Evolutionary conservation across 2,797 vertebrate species (phyloP), one percentile per base, ranked within the genome.

Genomic region (Sebastes nivosus): DNA sequence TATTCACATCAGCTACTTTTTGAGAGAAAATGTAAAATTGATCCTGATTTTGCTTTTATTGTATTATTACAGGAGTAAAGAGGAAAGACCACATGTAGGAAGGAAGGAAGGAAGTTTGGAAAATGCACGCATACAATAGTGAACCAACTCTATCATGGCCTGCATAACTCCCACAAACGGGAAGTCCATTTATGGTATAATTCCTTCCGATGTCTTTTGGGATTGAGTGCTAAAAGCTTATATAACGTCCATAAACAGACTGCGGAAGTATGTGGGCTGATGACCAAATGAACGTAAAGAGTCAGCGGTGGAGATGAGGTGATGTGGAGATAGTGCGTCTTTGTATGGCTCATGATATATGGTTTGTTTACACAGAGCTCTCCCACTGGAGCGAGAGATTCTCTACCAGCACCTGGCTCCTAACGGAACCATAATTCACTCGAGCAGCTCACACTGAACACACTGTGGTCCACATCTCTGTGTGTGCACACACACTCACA

Each of bases 361-460:
- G 75, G 32, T 7, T 7, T 92, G 86, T 93, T 93, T 95, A 92
- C 81, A 81, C 46, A n/a, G 22, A n/a, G 71, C 79, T 80, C 79
- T 87, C 87, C 83, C 89, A 89, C 87, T n/a, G 30, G 20, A 81
- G 38, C 6, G 77, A 89, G 82, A 92, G 79, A 88, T 88, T 88
- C 78, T 78, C 61, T 14, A 18, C 60, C 55, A 3, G 61, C 79
- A 87, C 86, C 83, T 81, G 79, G 80, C 81, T 91, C 82, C 82
- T 78, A 9, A 18, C 36, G 81, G 82, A 84, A 70, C 80, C 78
- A 85, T 90, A 67, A 87, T 76, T 92, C 87, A 90, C 18, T 63
- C 2, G 1, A 57, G 61, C 66, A 38, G 74, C 78, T 82, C 58
- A 59, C 34, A 75, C 60, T 29, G n/a, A 80, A 68, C 52, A 79